Base-by-base conservation (phyloP, 2,797 vertebrate genomes). In the Typhlichthys subterraneus region DNA sequence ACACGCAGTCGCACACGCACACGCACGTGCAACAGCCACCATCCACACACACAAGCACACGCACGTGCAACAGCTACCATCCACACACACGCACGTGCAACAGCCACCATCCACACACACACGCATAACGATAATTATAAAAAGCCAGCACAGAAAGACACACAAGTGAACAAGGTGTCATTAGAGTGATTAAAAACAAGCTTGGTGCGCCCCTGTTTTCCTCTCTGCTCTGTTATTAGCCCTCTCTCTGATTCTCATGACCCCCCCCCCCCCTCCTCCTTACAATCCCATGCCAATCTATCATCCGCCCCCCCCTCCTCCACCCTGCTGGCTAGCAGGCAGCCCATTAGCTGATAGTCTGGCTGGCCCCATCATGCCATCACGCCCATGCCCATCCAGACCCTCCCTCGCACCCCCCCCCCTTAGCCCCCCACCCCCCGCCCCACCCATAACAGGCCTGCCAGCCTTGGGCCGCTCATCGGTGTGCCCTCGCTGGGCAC, bases 151-250 rank as follows among this genome's bases (percentile, higher is more conserved):
- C 48, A 11, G 29, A 33, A 10, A 47, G 29, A 71, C 47, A 59
- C 55, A 45, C 15, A 38, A 38, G 33, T 5, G 7, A 6, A 7
- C 5, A 0, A 51, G 59, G 65, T 58, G 65, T 23, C 53, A 76
- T 63, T 46, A 58, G 12, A n/a, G 45, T 50, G 56, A 77, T 80
- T 83, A 73, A 61, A 23, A 53, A 49, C 59, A 1, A 7, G 33
- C 33, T 38, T 38, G 33, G 33, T 38, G 33, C 33, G 7, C 33
- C 7, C 33, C 33, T 38, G 33, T 38, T 38, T 38, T 38, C 11
- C 14, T 53, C 10, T 53, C 8, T 47, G 46, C 46, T 47, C 17
- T 17, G 14, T 53, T 53, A 53, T 53, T 17, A 4, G 3, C 5
- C 58, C 57, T 49, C 46, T 52, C 17, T 45, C 19, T 23, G 9